A percentile compares a stretch with the other conserved stretches of the same genome.
phyloP scores from a whole-genome alignment of 2,888 invertebrate species.

The Aethes cnicana region DNA sequence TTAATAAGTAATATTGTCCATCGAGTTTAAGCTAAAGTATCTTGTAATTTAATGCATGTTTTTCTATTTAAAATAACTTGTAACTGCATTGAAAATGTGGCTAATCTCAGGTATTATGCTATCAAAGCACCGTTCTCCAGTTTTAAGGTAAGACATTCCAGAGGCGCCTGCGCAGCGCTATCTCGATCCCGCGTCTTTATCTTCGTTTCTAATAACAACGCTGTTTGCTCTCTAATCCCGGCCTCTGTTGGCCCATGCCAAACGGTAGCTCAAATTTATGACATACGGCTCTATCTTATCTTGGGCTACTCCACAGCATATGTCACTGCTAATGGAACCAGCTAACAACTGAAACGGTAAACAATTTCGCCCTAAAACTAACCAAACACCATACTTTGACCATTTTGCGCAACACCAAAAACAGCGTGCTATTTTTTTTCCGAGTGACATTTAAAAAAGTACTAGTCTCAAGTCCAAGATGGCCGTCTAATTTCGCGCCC shows the following conservation, averaged over 20 bases:
- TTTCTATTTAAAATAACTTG: too few species aligned
- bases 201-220: constrained; percentile 64
- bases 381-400: too few species aligned
- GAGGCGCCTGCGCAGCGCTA: constrained; percentile 38
- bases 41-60: too few species aligned
- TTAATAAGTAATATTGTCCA: too few species aligned
- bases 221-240: constrained; percentile 73
- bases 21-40: too few species aligned
- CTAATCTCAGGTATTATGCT: too few species aligned
- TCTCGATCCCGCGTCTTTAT: constrained; percentile 67
- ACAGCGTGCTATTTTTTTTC: constrained; percentile 57
- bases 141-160: too few species aligned
- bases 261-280: constrained; percentile 77
- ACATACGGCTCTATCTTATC: constrained; percentile 82
- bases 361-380: constrained; percentile 71
- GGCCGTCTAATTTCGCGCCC: constrained; percentile 73
- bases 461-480: constrained; percentile 46
- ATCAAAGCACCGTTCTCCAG: too few species aligned
- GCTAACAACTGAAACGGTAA: constrained; percentile 41
- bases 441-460: constrained; percentile 45
- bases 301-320: constrained; percentile 75
- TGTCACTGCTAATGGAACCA: constrained; percentile 73
- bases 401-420: constrained; percentile 36
- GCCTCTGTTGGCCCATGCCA: constrained; percentile 70
- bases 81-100: too few species aligned